Base-by-base conservation (phyloP, 1,140 invertebrate genomes). In the Drosophila tsacasi region DNA sequence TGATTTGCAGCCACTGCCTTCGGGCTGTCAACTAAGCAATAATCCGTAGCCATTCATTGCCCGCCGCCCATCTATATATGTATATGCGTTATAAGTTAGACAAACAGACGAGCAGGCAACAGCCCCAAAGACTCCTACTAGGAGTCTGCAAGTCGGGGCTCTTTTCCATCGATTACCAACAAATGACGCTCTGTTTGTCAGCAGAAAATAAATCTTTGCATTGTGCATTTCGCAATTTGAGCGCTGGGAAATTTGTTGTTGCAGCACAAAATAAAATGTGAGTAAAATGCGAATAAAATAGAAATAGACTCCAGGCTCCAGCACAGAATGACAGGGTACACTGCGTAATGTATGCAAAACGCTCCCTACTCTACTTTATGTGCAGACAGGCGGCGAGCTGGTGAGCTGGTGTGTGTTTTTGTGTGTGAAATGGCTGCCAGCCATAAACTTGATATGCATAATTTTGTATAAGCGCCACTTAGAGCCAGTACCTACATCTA, bases 191-290 rank as follows among this genome's bases (percentile, higher is more conserved):
- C 72, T 90, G 85, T 90, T 90, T 90, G 85, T 90, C 85, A 90
- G 85, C 85, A 90, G 30, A 90, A 82, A 79, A 90, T 90, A 90
- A 90, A 90, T 90, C 85, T 90, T 90, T 90, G 81, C 85, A 89
- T 90, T 89, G 85, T 90, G 84, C 83, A 89, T 59, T 89, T 77
- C 50, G 49, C 76, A 75, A 75, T 72, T 78, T 66, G 58, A 76
- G 65, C 64, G 35, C 39, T 61, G 59, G 64, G 66, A 76, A 75
- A 67, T 60, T 68, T 65, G 62, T 50, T 32, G 78, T 10, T 71
- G 81, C 71, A 79, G 75, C 65, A 60, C 19, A 62, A 65, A 65
- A 83, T 67, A 78, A 74, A 81, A 81, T 73, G 52, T 19, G 58
- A 78, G 76, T 81, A 77, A 73, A 73, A 72, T 47, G 32, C 15